Conservation (phyloP, 2,888 invertebrate species). For the Tenthredo scrophulariae region DNA sequence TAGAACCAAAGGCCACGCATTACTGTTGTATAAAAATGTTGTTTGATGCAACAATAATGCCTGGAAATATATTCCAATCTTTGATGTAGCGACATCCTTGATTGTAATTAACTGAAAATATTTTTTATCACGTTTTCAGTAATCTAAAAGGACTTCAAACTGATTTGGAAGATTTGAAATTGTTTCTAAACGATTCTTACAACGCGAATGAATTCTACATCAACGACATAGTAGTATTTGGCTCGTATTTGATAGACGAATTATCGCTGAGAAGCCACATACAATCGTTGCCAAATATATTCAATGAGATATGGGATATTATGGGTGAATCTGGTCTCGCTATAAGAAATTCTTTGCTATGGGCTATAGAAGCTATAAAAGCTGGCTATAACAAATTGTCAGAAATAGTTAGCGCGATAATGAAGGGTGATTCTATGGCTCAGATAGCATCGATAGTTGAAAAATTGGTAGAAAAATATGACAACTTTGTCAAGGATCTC, state of each 20-base stretch:
- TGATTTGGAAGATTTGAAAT: slow-evolving; percentile 85
- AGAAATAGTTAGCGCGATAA: slow-evolving; percentile 84
- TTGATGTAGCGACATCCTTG: not conserved
- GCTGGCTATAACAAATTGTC: slow-evolving; percentile 85
- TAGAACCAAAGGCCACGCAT: too few species aligned
- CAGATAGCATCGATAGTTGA: slow-evolving; percentile 86
- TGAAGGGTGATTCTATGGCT: slow-evolving; percentile 89
- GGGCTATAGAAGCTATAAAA: slow-evolving; percentile 87
- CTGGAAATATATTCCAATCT: too few species aligned
- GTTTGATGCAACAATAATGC: too few species aligned
- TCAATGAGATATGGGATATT: slow-evolving; percentile 91
- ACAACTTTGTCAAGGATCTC: slow-evolving; percentile 88
- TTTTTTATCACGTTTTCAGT: slow-evolving; percentile 71
- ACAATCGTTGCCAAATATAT: slow-evolving; percentile 88
- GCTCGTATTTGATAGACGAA: slow-evolving; percentile 87
- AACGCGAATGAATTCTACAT: slow-evolving; percentile 91
- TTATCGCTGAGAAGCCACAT: slow-evolving; percentile 88
- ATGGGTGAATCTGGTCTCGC: slow-evolving; percentile 92
- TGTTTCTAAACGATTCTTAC: slow-evolving; percentile 88
- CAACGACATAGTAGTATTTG: slow-evolving; percentile 87
- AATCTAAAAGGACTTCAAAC: slow-evolving; percentile 86
- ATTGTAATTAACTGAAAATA: not conserved
- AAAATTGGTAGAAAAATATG: slow-evolving; percentile 87
- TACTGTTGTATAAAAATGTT: too few species aligned
- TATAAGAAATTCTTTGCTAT: slow-evolving; percentile 87